phyloP scores from a whole-genome alignment of 1,140 invertebrate species.

The Nasonia giraulti region DNA sequence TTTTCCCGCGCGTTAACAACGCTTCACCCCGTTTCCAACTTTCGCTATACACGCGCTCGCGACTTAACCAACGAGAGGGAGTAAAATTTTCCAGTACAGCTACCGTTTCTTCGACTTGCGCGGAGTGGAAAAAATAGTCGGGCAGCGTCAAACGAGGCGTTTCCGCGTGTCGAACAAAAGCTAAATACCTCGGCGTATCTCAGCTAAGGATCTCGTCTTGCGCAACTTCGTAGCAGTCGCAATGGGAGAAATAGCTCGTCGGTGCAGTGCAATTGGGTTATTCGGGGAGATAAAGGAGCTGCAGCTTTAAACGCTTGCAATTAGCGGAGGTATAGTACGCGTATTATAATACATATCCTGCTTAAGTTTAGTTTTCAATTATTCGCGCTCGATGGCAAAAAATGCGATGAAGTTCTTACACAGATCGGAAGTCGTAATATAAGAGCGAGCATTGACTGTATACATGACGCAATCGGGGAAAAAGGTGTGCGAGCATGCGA shows the following conservation, averaged over 20 bases:
- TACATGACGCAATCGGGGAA: not conserved
- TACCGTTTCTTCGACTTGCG: no score
- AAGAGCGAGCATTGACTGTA: not conserved
- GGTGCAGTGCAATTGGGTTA: constrained; percentile 29
- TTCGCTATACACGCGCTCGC: no score
- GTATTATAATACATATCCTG: not conserved
- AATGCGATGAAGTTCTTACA: not conserved
- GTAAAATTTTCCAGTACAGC: no score
- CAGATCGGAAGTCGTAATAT: no score
- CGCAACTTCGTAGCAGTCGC: not conserved
- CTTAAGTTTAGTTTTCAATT: constrained; percentile 33
- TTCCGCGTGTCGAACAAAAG: constrained; percentile 41
- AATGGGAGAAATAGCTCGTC: not conserved
- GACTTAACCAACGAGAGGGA: no score
- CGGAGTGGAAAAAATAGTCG: not conserved
- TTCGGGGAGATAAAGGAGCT: constrained; percentile 22
- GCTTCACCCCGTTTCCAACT: not conserved
- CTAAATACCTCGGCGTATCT: constrained; percentile 37
- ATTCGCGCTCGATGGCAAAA: not conserved
- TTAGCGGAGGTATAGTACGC: not conserved
- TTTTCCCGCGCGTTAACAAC: not conserved
- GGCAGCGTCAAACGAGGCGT: constrained; percentile 14
- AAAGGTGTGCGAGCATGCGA: no score
- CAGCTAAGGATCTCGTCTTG: not conserved
- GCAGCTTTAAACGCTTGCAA: constrained; percentile 7